These are phyloP conservation scores for Microctenopoma steveboyesi DNA, from an alignment of 2,797 vertebrate genomes.

Conservation along the genomic window DNA sequence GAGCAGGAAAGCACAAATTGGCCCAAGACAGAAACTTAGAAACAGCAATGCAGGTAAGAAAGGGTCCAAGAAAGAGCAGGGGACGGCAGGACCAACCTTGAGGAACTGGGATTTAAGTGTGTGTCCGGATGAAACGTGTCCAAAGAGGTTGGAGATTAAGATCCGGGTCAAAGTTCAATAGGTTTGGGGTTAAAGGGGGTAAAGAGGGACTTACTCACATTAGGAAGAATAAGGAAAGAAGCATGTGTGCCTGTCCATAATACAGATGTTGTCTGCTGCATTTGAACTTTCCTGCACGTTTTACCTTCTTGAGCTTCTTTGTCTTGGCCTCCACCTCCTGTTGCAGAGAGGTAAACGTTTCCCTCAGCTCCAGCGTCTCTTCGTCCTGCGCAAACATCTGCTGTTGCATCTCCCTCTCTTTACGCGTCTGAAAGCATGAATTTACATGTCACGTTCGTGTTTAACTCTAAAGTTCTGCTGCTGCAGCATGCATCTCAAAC, in stretches of 20 bases:
- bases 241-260: conserved; percentile 4
- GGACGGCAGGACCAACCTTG: conserved; percentile 75
- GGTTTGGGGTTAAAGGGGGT: conserved; percentile 63
- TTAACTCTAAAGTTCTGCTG: neutral
- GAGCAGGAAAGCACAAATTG: conserved; percentile 8
- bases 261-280: no score
- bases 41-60: neutral
- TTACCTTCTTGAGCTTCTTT: conserved; percentile 97
- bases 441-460: neutral
- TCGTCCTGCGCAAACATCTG: conserved; percentile 82
- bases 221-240: conserved; percentile 41
- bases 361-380: conserved; percentile 84
- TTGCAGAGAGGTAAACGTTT: conserved; percentile 93
- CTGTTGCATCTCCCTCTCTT: conserved; percentile 83
- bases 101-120: conserved; percentile 76
- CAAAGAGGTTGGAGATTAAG: conserved; percentile 52
- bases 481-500: no score
- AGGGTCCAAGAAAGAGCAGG: conserved; percentile 15
- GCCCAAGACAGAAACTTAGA: conserved; percentile 2
- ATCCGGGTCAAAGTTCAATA: conserved; percentile 50
- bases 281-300: conserved; percentile 1
- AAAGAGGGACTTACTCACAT: conserved; percentile 64
- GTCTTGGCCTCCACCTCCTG: conserved; percentile 97
- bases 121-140: conserved; percentile 55
- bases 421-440: conserved; percentile 63